These are phyloP conservation scores for Aleiodes testaceus DNA, from an alignment of 2,888 invertebrate species.

Conservation along the genomic window DNA sequence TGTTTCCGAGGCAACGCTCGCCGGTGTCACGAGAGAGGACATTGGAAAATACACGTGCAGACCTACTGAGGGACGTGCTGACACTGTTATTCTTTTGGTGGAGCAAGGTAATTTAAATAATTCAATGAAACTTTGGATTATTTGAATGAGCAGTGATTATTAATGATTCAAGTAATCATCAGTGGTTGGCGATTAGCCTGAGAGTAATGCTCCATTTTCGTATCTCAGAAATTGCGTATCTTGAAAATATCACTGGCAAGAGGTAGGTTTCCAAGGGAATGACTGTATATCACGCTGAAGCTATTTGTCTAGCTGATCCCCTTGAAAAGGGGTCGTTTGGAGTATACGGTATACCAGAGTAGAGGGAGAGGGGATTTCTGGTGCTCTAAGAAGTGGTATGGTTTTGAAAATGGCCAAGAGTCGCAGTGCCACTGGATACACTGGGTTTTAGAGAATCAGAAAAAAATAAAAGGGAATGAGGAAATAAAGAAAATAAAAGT, in stretches of 20 bases:
- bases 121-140: no score
- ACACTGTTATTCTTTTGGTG: slow-evolving; percentile 78
- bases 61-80: slow-evolving; percentile 76
- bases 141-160: no score
- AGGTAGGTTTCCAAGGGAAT: slow-evolving; percentile 58
- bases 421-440: not conserved
- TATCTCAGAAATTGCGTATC: slow-evolving; percentile 50
- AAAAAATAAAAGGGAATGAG: slow-evolving; percentile 31
- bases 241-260: slow-evolving; percentile 41
- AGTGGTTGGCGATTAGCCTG: slow-evolving; percentile 14
- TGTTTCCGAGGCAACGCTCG: slow-evolving; percentile 78
- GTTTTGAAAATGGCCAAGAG: not conserved
- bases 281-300: slow-evolving; percentile 63
- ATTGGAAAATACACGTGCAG: slow-evolving; percentile 80
- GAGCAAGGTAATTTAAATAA: slow-evolving; percentile 80
- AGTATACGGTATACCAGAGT: slow-evolving; percentile 37
- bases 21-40: slow-evolving; percentile 75
- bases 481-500: not conserved
- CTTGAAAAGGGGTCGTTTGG: slow-evolving; percentile 50
- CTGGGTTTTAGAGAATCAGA: slow-evolving; percentile 31
- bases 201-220: slow-evolving; percentile 18
- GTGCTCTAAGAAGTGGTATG: slow-evolving; percentile 28
- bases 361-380: slow-evolving; percentile 29
- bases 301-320: slow-evolving; percentile 67
- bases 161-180: slow-evolving; percentile 10